Conservation (phyloP, 23 tunicate species). For the Clavelina lepadiformis region DNA sequence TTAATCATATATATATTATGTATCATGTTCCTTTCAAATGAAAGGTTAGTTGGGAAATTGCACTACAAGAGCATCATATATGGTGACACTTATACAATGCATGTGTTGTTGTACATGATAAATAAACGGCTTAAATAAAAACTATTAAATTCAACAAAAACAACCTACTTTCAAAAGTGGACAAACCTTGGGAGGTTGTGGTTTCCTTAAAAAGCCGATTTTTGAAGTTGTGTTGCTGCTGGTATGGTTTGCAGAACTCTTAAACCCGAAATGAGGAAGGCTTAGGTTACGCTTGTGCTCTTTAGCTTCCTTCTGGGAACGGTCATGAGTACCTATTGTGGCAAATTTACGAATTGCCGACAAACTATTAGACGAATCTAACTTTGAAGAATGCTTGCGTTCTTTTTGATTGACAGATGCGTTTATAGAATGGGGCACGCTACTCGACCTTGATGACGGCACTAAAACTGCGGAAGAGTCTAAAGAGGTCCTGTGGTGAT, state of each 20-base stretch:
- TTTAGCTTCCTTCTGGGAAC: slow-evolving; percentile 44
- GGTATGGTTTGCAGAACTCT: slow-evolving; percentile 17
- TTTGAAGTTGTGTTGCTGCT: neutral
- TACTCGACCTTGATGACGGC: slow-evolving; percentile 18
- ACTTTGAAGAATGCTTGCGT: slow-evolving; percentile 1
- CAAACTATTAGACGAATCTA: neutral
- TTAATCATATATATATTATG: too few species aligned
- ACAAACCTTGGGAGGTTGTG: too few species aligned
- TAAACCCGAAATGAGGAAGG: slow-evolving; percentile 73
- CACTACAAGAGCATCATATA: too few species aligned
- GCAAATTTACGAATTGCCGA: slow-evolving; percentile 60
- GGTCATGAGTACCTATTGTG: slow-evolving; percentile 60
- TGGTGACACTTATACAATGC: too few species aligned
- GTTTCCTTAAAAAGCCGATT: too few species aligned
- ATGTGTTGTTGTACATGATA: too few species aligned
- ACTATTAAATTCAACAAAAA: too few species aligned
- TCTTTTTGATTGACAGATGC: slow-evolving; percentile 17
- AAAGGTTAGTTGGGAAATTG: too few species aligned
- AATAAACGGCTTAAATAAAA: too few species aligned
- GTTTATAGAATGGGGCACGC: slow-evolving; percentile 34
- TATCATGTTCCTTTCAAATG: too few species aligned
- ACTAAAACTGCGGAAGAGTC: neutral
- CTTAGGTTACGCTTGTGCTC: slow-evolving; percentile 82
- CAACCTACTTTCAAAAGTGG: too few species aligned
- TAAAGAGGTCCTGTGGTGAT: neutral